Evolutionary conservation across 2,797 vertebrate genomes (phyloP), one percentile per base, ranked within the genome.

Genomic region (Danio tinwini): DNA sequence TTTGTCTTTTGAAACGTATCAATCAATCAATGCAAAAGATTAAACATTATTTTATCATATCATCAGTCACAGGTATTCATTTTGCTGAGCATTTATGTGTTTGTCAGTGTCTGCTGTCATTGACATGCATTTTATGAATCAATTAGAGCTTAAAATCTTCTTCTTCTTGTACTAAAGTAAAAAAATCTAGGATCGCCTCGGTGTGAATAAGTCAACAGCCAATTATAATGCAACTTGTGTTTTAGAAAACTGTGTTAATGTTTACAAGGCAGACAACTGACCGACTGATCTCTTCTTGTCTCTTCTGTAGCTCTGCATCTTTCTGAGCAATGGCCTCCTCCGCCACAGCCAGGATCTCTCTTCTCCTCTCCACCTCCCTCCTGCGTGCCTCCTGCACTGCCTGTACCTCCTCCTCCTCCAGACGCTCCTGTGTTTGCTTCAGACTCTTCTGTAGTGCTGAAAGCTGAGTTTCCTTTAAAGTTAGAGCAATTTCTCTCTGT

Each of bases 271-370:
- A 47, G 1, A 39, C 37, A 58, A 81, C 94, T 93, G 92, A 97
- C 98, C 90, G 90, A 88, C 87, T 88, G 64, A 92, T 90, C 75
- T 94, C 90, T 47, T 92, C 86, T 0, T 47, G 83, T 85, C 85
- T 93, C 76, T 91, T 90, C 81, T 92, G 78, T 72, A 96, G 91
- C 76, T 96, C 93, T 6, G 85, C 91, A 2, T 95, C 93, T 64
- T 95, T 96, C 86, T 94, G 91, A 68, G 93, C 90, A 47, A 96
- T 93, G 59, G 89, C 72, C 0, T 90, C 88, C 16, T 95, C 93
- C 0, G 88, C 87, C 17, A 81, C 88, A 7, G 93, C 92, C 86
- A 96, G 89, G 42, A 94, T 85, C 86, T 94, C 93, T 58, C 92
- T 82, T 19, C 90, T 93, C 61, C 86, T 87, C 55, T 88, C 92